These are phyloP conservation scores for Erebia palarica DNA, from an alignment of 2,888 invertebrate genomes.

Conservation along the genomic window DNA sequence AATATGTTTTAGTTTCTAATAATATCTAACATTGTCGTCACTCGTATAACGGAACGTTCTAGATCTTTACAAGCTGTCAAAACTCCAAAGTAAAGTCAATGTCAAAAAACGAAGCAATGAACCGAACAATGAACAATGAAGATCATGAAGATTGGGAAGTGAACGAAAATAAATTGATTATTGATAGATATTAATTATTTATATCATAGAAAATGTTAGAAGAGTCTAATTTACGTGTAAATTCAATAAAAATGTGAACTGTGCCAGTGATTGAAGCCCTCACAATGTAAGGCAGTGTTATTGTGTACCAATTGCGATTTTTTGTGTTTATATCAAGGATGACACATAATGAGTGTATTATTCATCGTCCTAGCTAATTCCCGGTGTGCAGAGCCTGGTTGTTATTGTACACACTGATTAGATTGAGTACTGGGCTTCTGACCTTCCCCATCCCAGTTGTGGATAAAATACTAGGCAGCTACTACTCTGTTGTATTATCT, in stretches of 20 bases:
- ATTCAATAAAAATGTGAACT: slow-evolving; percentile 63
- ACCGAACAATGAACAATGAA: background rate
- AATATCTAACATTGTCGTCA: background rate
- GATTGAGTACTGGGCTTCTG: background rate
- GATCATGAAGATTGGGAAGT: background rate
- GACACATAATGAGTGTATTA: slow-evolving; percentile 47
- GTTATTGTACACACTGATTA: background rate
- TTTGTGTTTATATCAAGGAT: slow-evolving; percentile 43
- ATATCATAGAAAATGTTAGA: slow-evolving; percentile 50
- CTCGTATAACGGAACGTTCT: slow-evolving; percentile 2
- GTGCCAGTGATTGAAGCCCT: slow-evolving; percentile 48
- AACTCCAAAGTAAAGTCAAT: background rate
- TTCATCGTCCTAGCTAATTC: slow-evolving; percentile 17
- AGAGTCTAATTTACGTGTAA: slow-evolving; percentile 45
- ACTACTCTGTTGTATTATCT: background rate
- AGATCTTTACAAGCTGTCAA: background rate
- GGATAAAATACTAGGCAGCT: background rate
- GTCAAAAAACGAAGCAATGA: slow-evolving; percentile 2
- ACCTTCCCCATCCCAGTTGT: background rate
- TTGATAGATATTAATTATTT: slow-evolving; percentile 47
- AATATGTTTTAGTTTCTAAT: background rate
- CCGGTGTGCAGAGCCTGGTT: slow-evolving; percentile 11
- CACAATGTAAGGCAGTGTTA: slow-evolving; percentile 63
- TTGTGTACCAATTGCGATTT: slow-evolving; percentile 49
- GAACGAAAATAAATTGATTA: slow-evolving; percentile 44